Base-by-base conservation (phyloP, 1,140 invertebrate genomes). In the Heterodera carotae region DNA sequence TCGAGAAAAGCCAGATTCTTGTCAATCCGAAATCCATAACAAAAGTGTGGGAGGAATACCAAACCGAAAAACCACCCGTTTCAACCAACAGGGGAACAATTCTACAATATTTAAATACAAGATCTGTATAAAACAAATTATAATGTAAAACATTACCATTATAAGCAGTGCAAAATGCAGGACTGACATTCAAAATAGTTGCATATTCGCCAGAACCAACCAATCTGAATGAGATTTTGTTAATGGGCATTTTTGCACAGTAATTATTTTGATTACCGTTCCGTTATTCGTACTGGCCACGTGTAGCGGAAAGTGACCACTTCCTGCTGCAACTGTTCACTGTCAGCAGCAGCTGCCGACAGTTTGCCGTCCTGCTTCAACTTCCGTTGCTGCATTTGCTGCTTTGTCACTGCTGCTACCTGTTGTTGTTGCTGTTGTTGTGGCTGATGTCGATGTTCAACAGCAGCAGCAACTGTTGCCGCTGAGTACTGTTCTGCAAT, bases 91-190 rank as follows among this genome's bases (percentile, higher is more conserved):
- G n/a, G n/a, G n/a, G n/a, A n/a, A n/a, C n/a, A n/a, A n/a, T n/a
- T n/a, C n/a, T n/a, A n/a, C n/a, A n/a, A n/a, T n/a, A n/a, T n/a
- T n/a, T n/a, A n/a, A n/a, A n/a, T n/a, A n/a, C n/a, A n/a, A n/a
- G n/a, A n/a, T n/a, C n/a, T n/a, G n/a, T n/a, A n/a, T n/a, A n/a
- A 22, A 34, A 34, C 22, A 39, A 34, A 33, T 22, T 5, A 39
- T 25, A 39, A 70, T 25, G 12, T 7, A 33, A 70, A 60, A n/a
- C 22, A 1, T 7, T 22, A 66, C 62, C 71, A 36, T 78, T 75
- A 15, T 43, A 78, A 7, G 75, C 78, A 1, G 80, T 81, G 48
- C 80, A 82, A 53, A 81, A 81, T 18, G 80, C 59, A 6, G 80
- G 75, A 22, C 77, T 80, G 15, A 81, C 80, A 31, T 81, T 66